These are phyloP conservation scores for Trinectes maculatus DNA, from an alignment of 2,113 vertebrate genomes.

Conservation along the genomic window DNA sequence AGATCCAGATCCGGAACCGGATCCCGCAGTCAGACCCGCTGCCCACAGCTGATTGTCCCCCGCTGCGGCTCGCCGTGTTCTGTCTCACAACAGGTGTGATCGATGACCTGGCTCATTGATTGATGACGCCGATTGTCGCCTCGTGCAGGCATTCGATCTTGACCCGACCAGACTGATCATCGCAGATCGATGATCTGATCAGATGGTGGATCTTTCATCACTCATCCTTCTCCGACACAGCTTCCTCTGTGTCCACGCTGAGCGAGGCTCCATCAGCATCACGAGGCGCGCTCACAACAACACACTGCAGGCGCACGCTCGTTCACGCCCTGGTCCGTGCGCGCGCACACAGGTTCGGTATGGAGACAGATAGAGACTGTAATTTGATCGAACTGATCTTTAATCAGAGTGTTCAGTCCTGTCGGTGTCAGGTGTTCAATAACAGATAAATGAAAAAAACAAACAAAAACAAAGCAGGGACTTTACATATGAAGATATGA, in stretches of 20 bases:
- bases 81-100: conserved; percentile 32
- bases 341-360: neutral
- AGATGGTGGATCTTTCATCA: neutral
- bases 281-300: conserved; percentile 42
- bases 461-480: no score
- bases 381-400: neutral
- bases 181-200: conserved; percentile 35
- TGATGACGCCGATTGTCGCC: conserved; percentile 9
- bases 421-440: no score
- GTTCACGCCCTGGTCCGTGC: neutral
- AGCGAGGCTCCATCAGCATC: conserved; percentile 49
- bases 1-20: neutral
- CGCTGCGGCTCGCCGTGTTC: conserved; percentile 1
- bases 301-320: conserved; percentile 21
- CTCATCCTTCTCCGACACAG: conserved; percentile 41
- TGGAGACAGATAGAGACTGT: neutral
- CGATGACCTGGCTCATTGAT: conserved; percentile 2
- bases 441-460: no score
- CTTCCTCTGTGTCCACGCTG: conserved; percentile 5
- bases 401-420: neutral
- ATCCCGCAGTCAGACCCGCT: neutral
- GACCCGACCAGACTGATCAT: conserved; percentile 49
- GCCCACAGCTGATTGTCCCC: conserved; percentile 25
- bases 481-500: no score
- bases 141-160: conserved; percentile 5